These are phyloP conservation scores for Trichacis sp. DNA, from an alignment of 2,888 invertebrate species.

Conservation along the genomic window DNA sequence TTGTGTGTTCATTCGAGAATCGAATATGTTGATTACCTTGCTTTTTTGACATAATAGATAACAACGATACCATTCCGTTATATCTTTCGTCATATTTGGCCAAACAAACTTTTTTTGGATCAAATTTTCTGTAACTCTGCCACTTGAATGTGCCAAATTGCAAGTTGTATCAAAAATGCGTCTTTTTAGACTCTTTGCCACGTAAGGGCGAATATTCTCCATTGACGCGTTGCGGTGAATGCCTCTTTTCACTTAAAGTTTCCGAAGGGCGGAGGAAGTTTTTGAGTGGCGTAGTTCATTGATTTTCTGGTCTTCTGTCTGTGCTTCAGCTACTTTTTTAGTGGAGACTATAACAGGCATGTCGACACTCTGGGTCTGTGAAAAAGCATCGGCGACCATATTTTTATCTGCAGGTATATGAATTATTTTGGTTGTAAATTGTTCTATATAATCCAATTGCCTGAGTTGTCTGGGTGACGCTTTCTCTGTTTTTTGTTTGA, in stretches of 20 bases:
- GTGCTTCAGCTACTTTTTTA: not conserved
- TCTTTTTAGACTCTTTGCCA: constrained; percentile 23
- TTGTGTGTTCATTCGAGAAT: constrained; percentile 16
- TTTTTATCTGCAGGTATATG: constrained; percentile 25
- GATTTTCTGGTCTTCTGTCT: constrained; percentile 1
- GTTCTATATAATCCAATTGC: constrained; percentile 22
- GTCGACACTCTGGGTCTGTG: not conserved
- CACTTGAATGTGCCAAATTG: not conserved
- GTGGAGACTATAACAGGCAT: not conserved
- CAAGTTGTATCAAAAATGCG: not conserved
- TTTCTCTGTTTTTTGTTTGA: constrained; percentile 6
- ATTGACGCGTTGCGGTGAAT: constrained; percentile 26
- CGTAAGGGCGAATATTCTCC: constrained; percentile 25
- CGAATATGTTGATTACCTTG: constrained; percentile 41
- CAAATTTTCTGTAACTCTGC: constrained; percentile 40
- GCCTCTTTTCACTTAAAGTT: not conserved
- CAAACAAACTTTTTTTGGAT: constrained; percentile 57
- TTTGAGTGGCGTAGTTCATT: not conserved
- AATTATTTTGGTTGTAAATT: constrained; percentile 28
- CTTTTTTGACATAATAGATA: constrained; percentile 14
- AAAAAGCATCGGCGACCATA: constrained; percentile 23
- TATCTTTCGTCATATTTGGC: constrained; percentile 49
- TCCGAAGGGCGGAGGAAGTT: not conserved
- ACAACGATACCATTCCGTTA: not conserved
- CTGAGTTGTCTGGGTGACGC: constrained; percentile 25